phyloP scores from a whole-genome alignment of 2,888 invertebrate genomes.

The Tillus elongatus region DNA sequence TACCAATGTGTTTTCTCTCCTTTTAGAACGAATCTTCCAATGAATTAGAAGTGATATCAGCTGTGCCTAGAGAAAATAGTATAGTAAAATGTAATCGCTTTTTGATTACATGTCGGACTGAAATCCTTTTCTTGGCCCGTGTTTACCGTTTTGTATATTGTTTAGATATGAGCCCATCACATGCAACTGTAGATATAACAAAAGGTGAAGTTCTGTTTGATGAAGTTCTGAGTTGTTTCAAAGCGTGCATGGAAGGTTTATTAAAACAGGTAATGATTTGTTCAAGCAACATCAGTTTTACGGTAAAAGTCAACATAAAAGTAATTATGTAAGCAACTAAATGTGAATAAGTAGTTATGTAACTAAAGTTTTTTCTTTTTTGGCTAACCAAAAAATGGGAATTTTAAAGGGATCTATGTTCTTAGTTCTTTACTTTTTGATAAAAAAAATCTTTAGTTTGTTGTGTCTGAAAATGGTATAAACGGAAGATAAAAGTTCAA shows the following conservation, averaged over 20 bases:
- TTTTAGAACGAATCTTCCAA: conserved; percentile 42
- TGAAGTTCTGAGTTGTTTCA: conserved; percentile 49
- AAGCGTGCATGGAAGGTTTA: conserved; percentile 48
- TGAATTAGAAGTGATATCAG: conserved; percentile 56
- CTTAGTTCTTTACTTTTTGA: too few relatives aligned
- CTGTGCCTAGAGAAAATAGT: conserved; percentile 48
- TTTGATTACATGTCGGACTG: conserved; percentile 48
- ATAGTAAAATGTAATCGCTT: conserved; percentile 42
- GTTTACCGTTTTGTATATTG: conserved; percentile 65
- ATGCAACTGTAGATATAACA: conserved; percentile 58
- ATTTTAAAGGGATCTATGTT: too few relatives aligned
- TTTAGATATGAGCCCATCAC: conserved; percentile 69
- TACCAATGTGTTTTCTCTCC: too few relatives aligned
- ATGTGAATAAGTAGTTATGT: too few relatives aligned
- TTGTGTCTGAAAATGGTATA: too few relatives aligned
- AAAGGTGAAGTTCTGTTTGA: conserved; percentile 53
- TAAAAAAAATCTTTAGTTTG: too few relatives aligned
- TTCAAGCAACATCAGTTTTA: too few relatives aligned
- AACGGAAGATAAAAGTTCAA: too few relatives aligned
- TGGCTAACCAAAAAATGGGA: too few relatives aligned
- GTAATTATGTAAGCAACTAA: too few relatives aligned
- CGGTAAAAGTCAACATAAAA: too few relatives aligned
- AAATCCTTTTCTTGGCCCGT: conserved; percentile 59
- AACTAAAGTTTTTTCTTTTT: too few relatives aligned
- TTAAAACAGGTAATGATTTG: conserved; percentile 44